phyloP scores from a whole-genome alignment of 1,140 invertebrate genomes.

The Cydia fagiglandana region DNA sequence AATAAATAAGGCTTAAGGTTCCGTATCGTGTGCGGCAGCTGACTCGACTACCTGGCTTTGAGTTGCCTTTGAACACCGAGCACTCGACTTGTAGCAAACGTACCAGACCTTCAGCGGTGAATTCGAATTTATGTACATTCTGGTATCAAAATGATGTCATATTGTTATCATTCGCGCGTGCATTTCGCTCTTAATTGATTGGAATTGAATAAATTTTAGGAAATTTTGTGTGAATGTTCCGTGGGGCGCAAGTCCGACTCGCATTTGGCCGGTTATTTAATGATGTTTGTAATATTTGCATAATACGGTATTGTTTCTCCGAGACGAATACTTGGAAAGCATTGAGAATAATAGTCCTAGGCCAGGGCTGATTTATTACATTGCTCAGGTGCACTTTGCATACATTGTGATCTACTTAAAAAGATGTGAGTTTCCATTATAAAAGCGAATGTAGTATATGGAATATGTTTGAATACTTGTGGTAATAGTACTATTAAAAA shows the following conservation, averaged over 20 bases:
- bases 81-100: neutral
- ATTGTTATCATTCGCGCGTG: too few species aligned
- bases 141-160: too few species aligned
- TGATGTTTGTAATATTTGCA: neutral
- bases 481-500: neutral
- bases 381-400: slow-evolving; percentile 22
- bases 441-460: neutral
- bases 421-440: neutral
- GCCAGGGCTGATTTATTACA: slow-evolving; percentile 22
- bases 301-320: neutral
- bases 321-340: neutral
- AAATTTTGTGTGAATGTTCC: too few species aligned
- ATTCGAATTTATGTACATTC: neutral
- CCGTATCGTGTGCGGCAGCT: slow-evolving; percentile 15
- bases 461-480: neutral
- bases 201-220: too few species aligned
- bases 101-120: neutral
- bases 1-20: slow-evolving; percentile 28
- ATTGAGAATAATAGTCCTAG: neutral
- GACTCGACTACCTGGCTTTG: slow-evolving; percentile 4
- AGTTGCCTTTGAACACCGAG: neutral
- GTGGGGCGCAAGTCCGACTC: too few species aligned
- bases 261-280: too few species aligned
- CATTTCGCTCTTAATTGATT: too few species aligned
- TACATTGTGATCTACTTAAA: slow-evolving; percentile 6